Evolutionary conservation across 2,888 invertebrate species (phyloP), one percentile per base, ranked within the genome.

Genomic region (Spisula subtruncata): DNA sequence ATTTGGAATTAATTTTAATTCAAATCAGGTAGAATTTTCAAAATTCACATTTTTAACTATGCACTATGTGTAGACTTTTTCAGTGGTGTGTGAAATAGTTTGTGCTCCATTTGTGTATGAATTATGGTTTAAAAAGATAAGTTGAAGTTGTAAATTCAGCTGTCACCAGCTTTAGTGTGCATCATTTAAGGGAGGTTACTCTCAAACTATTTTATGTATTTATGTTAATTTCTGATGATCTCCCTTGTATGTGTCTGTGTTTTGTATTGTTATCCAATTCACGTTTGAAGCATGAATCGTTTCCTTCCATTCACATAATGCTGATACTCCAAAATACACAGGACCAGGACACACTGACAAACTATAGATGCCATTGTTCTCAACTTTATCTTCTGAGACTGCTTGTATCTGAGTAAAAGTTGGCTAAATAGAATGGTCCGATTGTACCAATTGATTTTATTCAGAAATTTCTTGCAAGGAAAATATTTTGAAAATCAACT

Each of bases 151-250:
- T 4, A 51, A 51, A 51, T 51, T 51, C 51, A 51, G 51, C 16
- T 51, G 51, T 14, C 12, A 51, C 4, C 51, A 51, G 12, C 14
- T 51, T 6, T 51, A 51, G 14, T 8, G 51, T 8, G 12, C 51
- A 51, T 51, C 14, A 51, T 75, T 32, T 75, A 75, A 75, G 75
- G 75, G 75, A 75, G 32, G 32, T 75, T 35, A 75, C 75, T 75
- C 12, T 71, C n/a, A 5, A 66, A 25, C 35, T 32, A 32, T 32
- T 1, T 75, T 32, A 32, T 60, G n/a, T n/a, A 60, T 60, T 60
- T 60, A n/a, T 35, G 18, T 75, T 32, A 32, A 75, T 75, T 35
- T 18, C 35, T 32, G 10, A 16, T 75, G 75, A 75, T 75, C 75
- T 75, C 75, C 75, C 35, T 75, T 75, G 75, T 75, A 75, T 75